Evolutionary conservation across 2,113 vertebrate species (phyloP).

Genomic region (Hippocampus mohnikei): DNA sequence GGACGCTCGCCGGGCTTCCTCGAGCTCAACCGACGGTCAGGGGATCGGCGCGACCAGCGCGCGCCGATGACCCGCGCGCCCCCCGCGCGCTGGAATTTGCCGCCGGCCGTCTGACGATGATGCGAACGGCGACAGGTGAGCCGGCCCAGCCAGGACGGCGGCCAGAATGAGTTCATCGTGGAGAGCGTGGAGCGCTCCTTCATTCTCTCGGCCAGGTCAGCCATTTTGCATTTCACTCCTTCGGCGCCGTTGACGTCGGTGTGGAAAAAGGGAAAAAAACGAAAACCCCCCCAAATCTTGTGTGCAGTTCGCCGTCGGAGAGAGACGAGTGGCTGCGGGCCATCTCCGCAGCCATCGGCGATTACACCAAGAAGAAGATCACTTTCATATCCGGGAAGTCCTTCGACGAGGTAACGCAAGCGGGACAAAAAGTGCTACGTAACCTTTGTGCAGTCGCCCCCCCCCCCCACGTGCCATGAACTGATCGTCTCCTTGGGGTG

Average conservation of each 20-base stretch:
- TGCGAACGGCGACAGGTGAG: constrained; percentile 78
- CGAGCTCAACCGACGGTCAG: too few species aligned
- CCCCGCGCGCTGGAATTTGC: too few species aligned
- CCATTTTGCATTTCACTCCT: neutral
- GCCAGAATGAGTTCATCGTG: constrained; percentile 95
- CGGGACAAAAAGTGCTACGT: neutral
- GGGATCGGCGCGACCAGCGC: too few species aligned
- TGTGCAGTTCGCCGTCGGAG: constrained; percentile 83
- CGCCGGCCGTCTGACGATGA: neutral
- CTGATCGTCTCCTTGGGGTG: too few species aligned
- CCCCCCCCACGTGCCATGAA: neutral
- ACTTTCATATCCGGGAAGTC: constrained; percentile 85
- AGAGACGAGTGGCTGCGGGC: constrained; percentile 92
- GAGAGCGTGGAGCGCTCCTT: constrained; percentile 98
- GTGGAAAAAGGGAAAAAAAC: too few species aligned
- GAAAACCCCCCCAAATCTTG: too few species aligned
- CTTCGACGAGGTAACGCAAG: constrained; percentile 71
- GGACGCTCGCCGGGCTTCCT: too few species aligned
- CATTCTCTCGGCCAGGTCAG: constrained; percentile 91
- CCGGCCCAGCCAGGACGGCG: constrained; percentile 91
- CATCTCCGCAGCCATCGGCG: constrained; percentile 87
- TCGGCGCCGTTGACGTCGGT: too few species aligned
- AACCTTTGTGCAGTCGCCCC: too few species aligned
- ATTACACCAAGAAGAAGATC: constrained; percentile 89
- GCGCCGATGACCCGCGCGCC: too few species aligned